Evolutionary conservation across 2,797 vertebrate genomes (phyloP), one percentile per base, ranked within the genome.

Genomic region (Enteromius anoplus): DNA sequence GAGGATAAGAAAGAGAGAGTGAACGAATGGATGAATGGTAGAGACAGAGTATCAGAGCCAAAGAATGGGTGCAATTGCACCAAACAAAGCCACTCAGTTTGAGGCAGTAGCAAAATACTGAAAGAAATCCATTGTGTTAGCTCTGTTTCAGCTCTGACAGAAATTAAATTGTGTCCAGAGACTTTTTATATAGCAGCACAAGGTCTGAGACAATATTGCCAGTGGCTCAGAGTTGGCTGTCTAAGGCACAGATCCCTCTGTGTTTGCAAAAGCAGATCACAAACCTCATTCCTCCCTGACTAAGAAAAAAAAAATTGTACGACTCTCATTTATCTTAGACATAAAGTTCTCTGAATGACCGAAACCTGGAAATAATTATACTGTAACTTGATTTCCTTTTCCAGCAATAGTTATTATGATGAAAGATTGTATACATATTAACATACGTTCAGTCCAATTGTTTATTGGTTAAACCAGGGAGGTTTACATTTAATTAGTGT

Each of bases 91-190:
- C 88, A 90, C 90, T 91, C 82, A 83, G 89, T 92, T 87, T 89
- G 87, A 92, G 89, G 87, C 90, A 83, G 86, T 83, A 87, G 88
- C 90, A 91, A 90, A 66, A 64, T 40, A 10, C 60, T 82, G 90
- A 92, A 93, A 93, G 88, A 93, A 93, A 93, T 93, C 93, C 90
- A 92, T 93, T 93, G 92, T 91, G 89, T 91, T 92, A 86, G 90
- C 89, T 90, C 90, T 92, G 92, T 87, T 90, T 90, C 87, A 91
- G 88, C 90, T 87, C 91, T 92, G 92, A 93, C 91, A 94, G 93
- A 93, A 94, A 95, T 94, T 91, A 93, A 94, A 94, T 94, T 94
- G 92, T 92, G 90, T 93, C 91, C 91, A 91, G 86, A 86, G 93
- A 93, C 92, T 93, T 94, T 94, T 93, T 91, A 93, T 91, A 93